Evolutionary conservation across 2,113 vertebrate species (phyloP), one percentile per base, ranked within the genome.

Genomic region (Odontophorus gujanensis): DNA sequence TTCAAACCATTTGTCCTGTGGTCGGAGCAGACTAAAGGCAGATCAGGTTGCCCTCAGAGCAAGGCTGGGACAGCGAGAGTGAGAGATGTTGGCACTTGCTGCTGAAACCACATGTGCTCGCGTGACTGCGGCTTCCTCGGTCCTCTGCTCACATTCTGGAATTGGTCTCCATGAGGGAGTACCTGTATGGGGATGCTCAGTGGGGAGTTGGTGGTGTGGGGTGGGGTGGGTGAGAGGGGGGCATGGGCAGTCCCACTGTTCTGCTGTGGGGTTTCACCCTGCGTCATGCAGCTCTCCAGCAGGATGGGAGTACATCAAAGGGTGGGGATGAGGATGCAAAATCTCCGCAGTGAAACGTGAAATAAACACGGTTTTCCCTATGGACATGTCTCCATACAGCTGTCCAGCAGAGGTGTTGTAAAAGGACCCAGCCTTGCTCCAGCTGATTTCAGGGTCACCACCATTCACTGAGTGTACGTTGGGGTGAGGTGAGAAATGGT

Each of bases 1-100:
- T 99, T 98, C 97, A 98, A 99, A 99, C 98, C 98, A 99, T 98
- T 99, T 98, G 98, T 96, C 97, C 98, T 98, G 98, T 97, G 98
- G 98, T 98, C 81, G 91, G 97, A 92, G 91, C 32, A 97, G 97
- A 98, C 97, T 97, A 97, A 98, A 98, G 96, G 97, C 97, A 98
- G 98, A 98, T 98, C 98, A 97, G 97, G 97, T 98, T 98, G 97
- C 98, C 98, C 96, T 83, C 16, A 24, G 97, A 98, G 97, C 97
- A 91, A 95, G n/a, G 88, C 97, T 96, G 97, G 94, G 97, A 97
- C 77, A 97, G 96, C 45, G 93, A 98, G 97, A 98, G 98, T 97
- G 97, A 98, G 98, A 98, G 97, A 95, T 97, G 96, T 96, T 98
- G 97, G 98, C 98, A 85, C 95, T 95, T 63, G 95, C 94, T 90